phyloP scores from a whole-genome alignment of 2,113 vertebrate genomes.

The Marmota monax region DNA sequence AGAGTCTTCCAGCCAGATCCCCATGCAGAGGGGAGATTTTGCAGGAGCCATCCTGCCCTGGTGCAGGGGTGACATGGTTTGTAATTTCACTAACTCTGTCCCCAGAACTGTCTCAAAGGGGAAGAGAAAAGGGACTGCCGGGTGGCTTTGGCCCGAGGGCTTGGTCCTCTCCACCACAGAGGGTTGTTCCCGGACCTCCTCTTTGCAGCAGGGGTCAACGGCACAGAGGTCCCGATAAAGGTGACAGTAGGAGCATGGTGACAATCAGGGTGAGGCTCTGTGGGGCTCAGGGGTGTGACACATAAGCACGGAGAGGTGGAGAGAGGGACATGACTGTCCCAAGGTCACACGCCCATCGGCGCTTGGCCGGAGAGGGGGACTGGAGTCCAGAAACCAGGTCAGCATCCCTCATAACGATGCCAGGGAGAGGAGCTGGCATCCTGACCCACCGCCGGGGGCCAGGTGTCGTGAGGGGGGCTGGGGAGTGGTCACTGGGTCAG shows the following conservation, averaged over 20 bases:
- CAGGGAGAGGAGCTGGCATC: neutral
- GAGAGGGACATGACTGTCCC: neutral
- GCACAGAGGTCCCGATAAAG: neutral
- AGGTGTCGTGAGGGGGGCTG: neutral
- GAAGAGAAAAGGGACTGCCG: accelerated
- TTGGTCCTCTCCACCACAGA: neutral
- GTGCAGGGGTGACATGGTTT: neutral
- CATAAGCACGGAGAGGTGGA: neutral
- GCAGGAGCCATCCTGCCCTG: neutral
- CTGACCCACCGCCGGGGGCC: neutral
- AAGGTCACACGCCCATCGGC: neutral
- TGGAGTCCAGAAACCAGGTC: neutral
- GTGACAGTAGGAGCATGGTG: too few relatives aligned
- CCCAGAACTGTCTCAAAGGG: neutral
- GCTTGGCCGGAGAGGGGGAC: neutral
- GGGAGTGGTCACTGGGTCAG: accelerated
- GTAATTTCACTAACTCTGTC: neutral
- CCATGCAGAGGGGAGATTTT: too few relatives aligned
- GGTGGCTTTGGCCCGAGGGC: neutral
- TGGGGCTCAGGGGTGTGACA: accelerated
- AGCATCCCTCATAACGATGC: neutral
- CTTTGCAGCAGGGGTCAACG: neutral
- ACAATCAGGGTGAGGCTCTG: neutral
- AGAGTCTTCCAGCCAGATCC: neutral
- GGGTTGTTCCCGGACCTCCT: neutral